A percentile compares a stretch with the other conserved stretches of the same genome.
These are phyloP conservation scores for Idaea dimidiata DNA, from an alignment of 2,888 invertebrate genomes.

Conservation along the genomic window DNA sequence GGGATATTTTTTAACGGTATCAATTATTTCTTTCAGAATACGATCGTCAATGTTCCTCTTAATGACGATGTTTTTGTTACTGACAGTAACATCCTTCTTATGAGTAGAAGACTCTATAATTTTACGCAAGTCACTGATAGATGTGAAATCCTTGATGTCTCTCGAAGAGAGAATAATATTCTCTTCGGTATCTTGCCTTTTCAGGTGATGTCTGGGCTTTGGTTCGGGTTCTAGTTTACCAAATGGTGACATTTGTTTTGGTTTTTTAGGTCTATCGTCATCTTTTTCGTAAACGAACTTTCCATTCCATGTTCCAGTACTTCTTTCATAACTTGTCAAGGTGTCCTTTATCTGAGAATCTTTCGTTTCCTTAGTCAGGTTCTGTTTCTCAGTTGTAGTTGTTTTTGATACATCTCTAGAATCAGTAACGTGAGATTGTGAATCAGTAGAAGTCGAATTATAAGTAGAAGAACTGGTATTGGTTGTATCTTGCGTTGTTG, in stretches of 20 bases:
- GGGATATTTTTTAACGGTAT: slow-evolving; percentile 74
- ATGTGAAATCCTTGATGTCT: slow-evolving; percentile 75
- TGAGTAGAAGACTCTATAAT: slow-evolving; percentile 68
- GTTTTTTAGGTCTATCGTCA: slow-evolving; percentile 64
- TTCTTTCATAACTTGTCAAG: slow-evolving; percentile 67
- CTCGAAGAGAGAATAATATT: slow-evolving; percentile 73
- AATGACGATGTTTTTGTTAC: slow-evolving; percentile 73
- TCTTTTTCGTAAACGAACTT: slow-evolving; percentile 78
- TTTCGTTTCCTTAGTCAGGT: slow-evolving; percentile 66
- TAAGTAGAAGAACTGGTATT: slow-evolving; percentile 46
- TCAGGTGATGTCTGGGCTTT: slow-evolving; percentile 65
- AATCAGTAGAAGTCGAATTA: slow-evolving; percentile 48
- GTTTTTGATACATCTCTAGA: slow-evolving; percentile 54
- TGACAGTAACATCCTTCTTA: slow-evolving; percentile 69
- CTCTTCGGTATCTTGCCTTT: slow-evolving; percentile 73
- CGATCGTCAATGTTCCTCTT: slow-evolving; percentile 72
- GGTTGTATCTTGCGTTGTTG: slow-evolving; percentile 35
- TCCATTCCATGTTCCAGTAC: slow-evolving; percentile 80
- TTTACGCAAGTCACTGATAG: slow-evolving; percentile 71
- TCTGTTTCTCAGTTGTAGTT: slow-evolving; percentile 69
- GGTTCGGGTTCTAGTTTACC: slow-evolving; percentile 50
- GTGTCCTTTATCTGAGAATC: slow-evolving; percentile 66
- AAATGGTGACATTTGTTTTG: slow-evolving; percentile 69
- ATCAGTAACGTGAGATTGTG: slow-evolving; percentile 45
- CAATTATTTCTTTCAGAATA: slow-evolving; percentile 71